Conservation (phyloP, 2,113 vertebrate species). For the Eclectus roratus region DNA sequence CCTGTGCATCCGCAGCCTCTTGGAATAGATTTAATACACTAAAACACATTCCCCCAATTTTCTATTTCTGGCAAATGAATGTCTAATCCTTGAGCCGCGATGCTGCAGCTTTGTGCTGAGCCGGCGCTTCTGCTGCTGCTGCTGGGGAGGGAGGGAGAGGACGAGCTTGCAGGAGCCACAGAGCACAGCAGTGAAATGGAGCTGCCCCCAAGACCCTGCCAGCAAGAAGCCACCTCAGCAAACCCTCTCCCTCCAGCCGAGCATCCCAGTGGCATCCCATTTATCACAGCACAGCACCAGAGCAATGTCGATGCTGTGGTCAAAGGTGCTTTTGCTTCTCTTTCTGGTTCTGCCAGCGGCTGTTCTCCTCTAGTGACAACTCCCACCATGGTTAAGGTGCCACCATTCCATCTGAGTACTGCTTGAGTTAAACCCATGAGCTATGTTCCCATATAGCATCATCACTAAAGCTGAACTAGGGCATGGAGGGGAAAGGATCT, state of each 20-base stretch:
- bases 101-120: constrained; percentile 24
- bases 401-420: not conserved
- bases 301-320: rapidly evolving
- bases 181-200: not conserved
- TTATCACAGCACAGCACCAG: not conserved
- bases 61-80: constrained; percentile 33
- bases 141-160: not conserved
- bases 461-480: not conserved
- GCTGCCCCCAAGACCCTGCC: not conserved
- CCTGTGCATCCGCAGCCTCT: not conserved
- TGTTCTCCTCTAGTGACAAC: not conserved
- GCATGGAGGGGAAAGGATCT: not conserved
- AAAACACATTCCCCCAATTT: not conserved
- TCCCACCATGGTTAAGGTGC: not conserved
- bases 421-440: rapidly evolving
- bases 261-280: not conserved
- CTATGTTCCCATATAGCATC: not conserved
- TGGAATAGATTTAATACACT: not conserved
- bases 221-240: not conserved
- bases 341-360: not conserved
- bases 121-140: not conserved
- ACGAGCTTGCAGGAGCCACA: not conserved
- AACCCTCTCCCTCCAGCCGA: not conserved
- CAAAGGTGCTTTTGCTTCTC: not conserved
- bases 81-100: not conserved